phyloP scores from a whole-genome alignment of 2,888 invertebrate species.

The Athrips mouffetella region DNA sequence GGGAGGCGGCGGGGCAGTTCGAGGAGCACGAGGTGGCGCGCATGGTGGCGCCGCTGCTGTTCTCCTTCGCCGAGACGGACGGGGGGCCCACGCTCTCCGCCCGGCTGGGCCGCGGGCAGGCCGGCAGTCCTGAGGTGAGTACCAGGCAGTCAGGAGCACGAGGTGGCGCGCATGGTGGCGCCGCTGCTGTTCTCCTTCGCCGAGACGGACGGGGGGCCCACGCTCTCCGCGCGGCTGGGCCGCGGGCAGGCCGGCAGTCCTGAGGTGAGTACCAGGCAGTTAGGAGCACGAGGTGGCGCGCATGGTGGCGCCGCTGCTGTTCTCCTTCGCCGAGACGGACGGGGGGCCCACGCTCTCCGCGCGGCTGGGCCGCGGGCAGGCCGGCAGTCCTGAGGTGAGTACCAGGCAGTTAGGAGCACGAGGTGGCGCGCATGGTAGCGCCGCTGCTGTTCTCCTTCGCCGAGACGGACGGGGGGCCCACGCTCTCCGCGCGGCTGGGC shows the following conservation, averaged over 20 bases:
- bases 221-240: conserved; percentile 88
- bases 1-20: conserved; percentile 92
- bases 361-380: conserved; percentile 84
- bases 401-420: no score
- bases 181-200: conserved; percentile 96
- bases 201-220: conserved; percentile 91
- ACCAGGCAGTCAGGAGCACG: no score
- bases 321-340: conserved; percentile 95
- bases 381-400: conserved; percentile 65
- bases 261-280: no score
- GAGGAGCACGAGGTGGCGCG: conserved; percentile 96
- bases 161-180: conserved; percentile 93
- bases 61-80: conserved; percentile 95
- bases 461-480: conserved; percentile 91
- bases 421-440: conserved; percentile 93
- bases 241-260: conserved; percentile 72
- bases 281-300: conserved; percentile 96
- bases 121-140: conserved; percentile 65
- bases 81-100: conserved; percentile 86
- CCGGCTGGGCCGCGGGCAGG: conserved; percentile 84
- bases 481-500: conserved; percentile 88
- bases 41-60: conserved; percentile 94
- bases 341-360: conserved; percentile 86
- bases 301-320: conserved; percentile 94
- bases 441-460: conserved; percentile 96